Base-by-base conservation (phyloP, 2,888 invertebrate genomes). In the Acanthosoma haemorrhoidale region DNA sequence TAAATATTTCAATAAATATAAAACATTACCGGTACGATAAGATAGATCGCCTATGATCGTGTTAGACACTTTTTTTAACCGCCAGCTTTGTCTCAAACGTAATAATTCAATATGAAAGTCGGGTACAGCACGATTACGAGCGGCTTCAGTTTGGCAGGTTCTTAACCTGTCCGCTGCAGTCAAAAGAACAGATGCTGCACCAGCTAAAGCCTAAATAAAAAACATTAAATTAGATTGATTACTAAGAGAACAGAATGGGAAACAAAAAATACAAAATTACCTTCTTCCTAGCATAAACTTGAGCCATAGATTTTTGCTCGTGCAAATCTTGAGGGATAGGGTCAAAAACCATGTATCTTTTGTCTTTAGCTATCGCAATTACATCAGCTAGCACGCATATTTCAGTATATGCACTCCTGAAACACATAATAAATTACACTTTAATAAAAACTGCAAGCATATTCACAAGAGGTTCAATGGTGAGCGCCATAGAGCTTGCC, bases 21-120 rank as follows among this genome's bases (percentile, higher is more conserved):
- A n/a, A n/a, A n/a, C n/a, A n/a, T 32, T 51, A 85, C 85, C 85
- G 76, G 96, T 95, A 73, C 94, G 86, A 78, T 96, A 97, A 79
- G 96, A 96, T 5, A 97, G 85, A 81, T 97, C 97, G 0, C 97
- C 97, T 67, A 97, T 90, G 70, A 97, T 97, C 0, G 92, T 89
- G 79, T 94, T 95, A 0, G 94, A 94, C 0, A 95, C 94, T 83
- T 96, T 96, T 79, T 96, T 95, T n/a, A 97, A 81, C 59, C 96
- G 84, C 96, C 96, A 97, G 78, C 94, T 94, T 78, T 96, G 96
- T 39, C 97, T 81, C 58, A 97, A 82, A 71, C 93, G 84, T 29
- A 96, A 79, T 68, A 97, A 80, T 78, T 97, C 96, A 70, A 94
- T 91, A 77, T 97, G 96, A 78, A 97, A 97, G 80, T 97, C 96